Percentiles rank a stretch among this genome's conserved stretches.
These are phyloP conservation scores for Steinernema khuongi DNA, from an alignment of 1,140 invertebrate genomes.

Conservation along the genomic window DNA sequence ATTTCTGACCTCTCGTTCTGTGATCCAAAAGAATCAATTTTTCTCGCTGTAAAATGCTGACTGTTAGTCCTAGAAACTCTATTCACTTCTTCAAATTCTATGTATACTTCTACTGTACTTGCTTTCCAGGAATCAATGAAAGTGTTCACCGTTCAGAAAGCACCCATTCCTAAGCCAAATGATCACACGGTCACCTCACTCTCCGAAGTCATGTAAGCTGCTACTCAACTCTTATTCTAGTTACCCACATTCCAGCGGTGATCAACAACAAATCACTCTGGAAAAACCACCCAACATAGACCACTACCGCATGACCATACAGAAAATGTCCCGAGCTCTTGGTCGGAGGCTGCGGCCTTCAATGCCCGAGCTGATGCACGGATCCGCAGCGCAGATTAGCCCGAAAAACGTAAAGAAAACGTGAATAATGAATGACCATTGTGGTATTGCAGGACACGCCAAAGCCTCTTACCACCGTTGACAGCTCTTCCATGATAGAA, in stretches of 20 bases:
- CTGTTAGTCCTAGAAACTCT: neutral
- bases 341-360: constrained; percentile 46
- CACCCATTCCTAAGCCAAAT: neutral
- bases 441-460: constrained; percentile 22
- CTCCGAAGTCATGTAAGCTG: neutral
- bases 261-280: constrained; percentile 31
- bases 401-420: constrained; percentile 5
- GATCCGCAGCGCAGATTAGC: constrained; percentile 11
- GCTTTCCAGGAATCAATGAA: neutral
- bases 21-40: too few relatives aligned
- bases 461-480: neutral
- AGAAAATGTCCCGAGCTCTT: neutral
- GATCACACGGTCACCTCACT: neutral
- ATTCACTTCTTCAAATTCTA: neutral
- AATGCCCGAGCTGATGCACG: constrained; percentile 53
- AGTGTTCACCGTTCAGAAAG: neutral
- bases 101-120: neutral
- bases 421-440: constrained; percentile 21
- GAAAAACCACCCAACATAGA: constrained; percentile 57
- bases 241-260: neutral
- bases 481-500: neutral
- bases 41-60: neutral
- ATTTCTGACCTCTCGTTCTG: too few relatives aligned
- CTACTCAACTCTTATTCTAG: neutral
- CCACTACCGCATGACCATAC: constrained; percentile 54